A percentile compares a stretch with the other conserved stretches of the same genome.
Evolutionary conservation across 1,140 invertebrate genomes (phyloP).

Genomic region (Monomorium pharaonis): DNA sequence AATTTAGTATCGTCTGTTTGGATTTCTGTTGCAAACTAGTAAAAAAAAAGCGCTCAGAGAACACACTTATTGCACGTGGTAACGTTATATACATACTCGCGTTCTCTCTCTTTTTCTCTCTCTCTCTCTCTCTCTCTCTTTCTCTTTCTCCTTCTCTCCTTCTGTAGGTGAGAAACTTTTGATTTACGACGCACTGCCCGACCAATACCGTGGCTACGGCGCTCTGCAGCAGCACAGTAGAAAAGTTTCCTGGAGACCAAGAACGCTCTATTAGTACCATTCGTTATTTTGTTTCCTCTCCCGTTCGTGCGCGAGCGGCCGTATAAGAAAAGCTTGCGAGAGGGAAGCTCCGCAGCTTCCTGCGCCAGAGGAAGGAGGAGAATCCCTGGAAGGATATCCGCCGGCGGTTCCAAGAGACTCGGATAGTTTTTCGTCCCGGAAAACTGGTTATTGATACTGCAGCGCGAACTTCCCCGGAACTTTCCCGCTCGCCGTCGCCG

Average conservation of each 20-base stretch:
- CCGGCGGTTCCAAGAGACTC: slow-evolving; percentile 67
- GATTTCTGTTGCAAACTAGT: not conserved
- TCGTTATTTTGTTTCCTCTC: slow-evolving; percentile 74
- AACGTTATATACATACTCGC: slow-evolving; percentile 42
- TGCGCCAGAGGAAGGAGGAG: slow-evolving; percentile 34
- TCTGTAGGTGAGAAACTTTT: slow-evolving; percentile 74
- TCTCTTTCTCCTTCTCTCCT: no score
- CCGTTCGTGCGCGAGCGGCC: slow-evolving; percentile 3
- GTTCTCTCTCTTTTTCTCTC: not conserved
- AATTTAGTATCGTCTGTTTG: slow-evolving; percentile 21
- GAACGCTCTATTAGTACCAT: slow-evolving; percentile 77
- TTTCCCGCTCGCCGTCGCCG: slow-evolving; percentile 42
- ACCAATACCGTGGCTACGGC: slow-evolving; percentile 53
- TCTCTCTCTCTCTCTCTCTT: not conserved
- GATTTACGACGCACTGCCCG: slow-evolving; percentile 67
- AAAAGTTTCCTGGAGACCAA: slow-evolving; percentile 70
- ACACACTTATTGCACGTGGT: slow-evolving; percentile 49
- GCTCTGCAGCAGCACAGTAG: slow-evolving; percentile 22
- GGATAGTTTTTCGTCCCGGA: slow-evolving; percentile 70
- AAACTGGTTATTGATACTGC: slow-evolving; percentile 76
- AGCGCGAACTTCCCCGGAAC: slow-evolving; percentile 61
- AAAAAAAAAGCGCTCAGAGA: slow-evolving; percentile 18
- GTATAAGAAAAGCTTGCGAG: slow-evolving; percentile 60
- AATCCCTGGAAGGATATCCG: slow-evolving; percentile 66
- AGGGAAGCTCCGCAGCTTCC: slow-evolving; percentile 64